Conservation (phyloP, 2,113 vertebrate species). For the Collichthys lucidus region DNA sequence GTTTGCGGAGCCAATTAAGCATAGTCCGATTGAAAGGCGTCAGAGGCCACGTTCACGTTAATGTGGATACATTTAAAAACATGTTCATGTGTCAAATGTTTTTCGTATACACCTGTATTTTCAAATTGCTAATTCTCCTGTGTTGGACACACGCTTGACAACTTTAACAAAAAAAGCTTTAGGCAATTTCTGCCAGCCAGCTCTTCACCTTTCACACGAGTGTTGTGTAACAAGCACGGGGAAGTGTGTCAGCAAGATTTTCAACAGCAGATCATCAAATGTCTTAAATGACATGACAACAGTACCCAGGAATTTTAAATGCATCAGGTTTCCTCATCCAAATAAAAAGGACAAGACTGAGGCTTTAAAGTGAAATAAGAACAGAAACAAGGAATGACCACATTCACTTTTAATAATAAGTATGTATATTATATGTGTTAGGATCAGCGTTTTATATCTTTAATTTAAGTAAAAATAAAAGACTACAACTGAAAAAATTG, state of each 20-base stretch:
- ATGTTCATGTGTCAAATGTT: not conserved
- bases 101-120: constrained; percentile 11
- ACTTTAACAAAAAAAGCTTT: not conserved
- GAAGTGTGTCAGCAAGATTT: not conserved
- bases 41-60: not conserved
- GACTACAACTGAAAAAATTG: not conserved
- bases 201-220: constrained; percentile 6
- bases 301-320: not conserved
- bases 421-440: too few relatives aligned
- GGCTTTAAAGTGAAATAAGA: not conserved
- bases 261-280: constrained; percentile 19
- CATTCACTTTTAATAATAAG: too few relatives aligned
- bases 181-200: not conserved
- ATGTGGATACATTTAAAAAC: not conserved
- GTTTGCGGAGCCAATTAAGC: constrained; percentile 23
- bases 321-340: not conserved
- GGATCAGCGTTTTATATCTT: too few relatives aligned
- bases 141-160: not conserved
- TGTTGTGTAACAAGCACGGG: not conserved
- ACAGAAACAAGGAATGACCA: not conserved
- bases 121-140: constrained; percentile 12
- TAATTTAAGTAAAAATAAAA: too few relatives aligned
- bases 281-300: not conserved
- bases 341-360: not conserved
- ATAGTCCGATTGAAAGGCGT: constrained; percentile 1